Conservation (phyloP, 2,113 vertebrate species). For the Elephas maximus region DNA sequence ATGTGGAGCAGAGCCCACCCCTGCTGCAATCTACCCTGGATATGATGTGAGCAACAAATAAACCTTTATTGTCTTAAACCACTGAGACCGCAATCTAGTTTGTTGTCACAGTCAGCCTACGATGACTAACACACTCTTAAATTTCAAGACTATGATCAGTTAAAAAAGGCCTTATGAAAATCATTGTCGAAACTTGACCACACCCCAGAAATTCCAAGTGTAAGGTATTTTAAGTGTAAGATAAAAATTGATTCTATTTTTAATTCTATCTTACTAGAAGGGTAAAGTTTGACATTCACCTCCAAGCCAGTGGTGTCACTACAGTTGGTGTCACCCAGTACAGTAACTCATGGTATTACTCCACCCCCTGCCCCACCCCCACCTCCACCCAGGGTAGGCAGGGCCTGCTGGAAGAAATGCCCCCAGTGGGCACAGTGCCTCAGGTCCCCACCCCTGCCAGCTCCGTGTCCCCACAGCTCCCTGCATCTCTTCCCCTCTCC, state of each 20-base stretch:
- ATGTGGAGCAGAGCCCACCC: not conserved
- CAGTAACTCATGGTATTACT: too few relatives aligned
- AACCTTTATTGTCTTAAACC: not conserved
- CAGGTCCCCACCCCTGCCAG: too few relatives aligned
- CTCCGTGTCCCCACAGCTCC: too few relatives aligned
- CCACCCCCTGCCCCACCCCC: too few relatives aligned
- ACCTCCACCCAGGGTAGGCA: too few relatives aligned
- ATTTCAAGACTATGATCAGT: slow-evolving; percentile 23
- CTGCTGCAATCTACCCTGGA: not conserved
- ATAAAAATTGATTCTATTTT: slow-evolving; percentile 18
- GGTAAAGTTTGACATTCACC: not conserved
- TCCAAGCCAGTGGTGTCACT: not conserved
- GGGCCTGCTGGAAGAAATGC: too few relatives aligned
- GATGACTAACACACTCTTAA: not conserved
- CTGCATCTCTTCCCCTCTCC: too few relatives aligned
- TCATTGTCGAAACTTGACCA: slow-evolving; percentile 29
- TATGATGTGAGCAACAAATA: not conserved
- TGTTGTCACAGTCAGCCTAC: not conserved
- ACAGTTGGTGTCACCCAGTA: too few relatives aligned
- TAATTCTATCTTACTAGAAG: not conserved
- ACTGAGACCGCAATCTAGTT: not conserved
- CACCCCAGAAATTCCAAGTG: slow-evolving; percentile 1
- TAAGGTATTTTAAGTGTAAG: slow-evolving; percentile 10
- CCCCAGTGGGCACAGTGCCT: too few relatives aligned
- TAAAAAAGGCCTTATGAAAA: slow-evolving; percentile 5